Conservation (phyloP, 2,888 invertebrate genomes). For the Ptychoptera contaminata region DNA sequence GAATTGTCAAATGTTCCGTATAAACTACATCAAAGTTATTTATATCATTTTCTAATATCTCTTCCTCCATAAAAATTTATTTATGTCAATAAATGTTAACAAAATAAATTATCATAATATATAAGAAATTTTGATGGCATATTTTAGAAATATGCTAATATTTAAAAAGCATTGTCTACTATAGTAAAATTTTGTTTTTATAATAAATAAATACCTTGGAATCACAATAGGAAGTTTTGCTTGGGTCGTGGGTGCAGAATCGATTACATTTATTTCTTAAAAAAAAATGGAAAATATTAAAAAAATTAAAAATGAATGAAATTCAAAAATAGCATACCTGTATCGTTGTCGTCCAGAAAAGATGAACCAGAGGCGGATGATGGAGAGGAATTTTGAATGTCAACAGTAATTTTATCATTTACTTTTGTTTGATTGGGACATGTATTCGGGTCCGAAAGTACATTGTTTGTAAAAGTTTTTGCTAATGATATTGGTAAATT, state of each 20-base stretch:
- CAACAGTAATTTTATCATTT: conserved; percentile 1
- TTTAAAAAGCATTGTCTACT: too few species aligned
- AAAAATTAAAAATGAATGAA: neutral
- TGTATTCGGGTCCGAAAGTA: conserved; percentile 7
- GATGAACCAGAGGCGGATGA: neutral
- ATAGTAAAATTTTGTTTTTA: too few species aligned
- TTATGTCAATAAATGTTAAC: too few species aligned
- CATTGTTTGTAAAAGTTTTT: conserved; percentile 8
- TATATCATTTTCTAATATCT: too few species aligned
- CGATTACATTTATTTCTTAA: too few species aligned
- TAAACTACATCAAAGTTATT: neutral
- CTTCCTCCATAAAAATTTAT: too few species aligned
- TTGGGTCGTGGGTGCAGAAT: too few species aligned
- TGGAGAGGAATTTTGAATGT: neutral
- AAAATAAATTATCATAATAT: too few species aligned
- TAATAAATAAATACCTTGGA: conserved; percentile 3
- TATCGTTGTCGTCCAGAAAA: neutral
- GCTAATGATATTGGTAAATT: conserved; percentile 3
- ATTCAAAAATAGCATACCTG: neutral
- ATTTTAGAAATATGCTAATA: too few species aligned
- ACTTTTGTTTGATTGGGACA: neutral
- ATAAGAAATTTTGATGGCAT: too few species aligned
- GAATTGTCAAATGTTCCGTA: neutral
- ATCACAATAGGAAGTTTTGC: conserved; percentile 1
- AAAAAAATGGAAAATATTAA: too few species aligned